A percentile compares a stretch with the other conserved stretches of the same genome.
These are phyloP conservation scores for Fabriciana adippe DNA, from an alignment of 2,888 invertebrate genomes.

Conservation along the genomic window DNA sequence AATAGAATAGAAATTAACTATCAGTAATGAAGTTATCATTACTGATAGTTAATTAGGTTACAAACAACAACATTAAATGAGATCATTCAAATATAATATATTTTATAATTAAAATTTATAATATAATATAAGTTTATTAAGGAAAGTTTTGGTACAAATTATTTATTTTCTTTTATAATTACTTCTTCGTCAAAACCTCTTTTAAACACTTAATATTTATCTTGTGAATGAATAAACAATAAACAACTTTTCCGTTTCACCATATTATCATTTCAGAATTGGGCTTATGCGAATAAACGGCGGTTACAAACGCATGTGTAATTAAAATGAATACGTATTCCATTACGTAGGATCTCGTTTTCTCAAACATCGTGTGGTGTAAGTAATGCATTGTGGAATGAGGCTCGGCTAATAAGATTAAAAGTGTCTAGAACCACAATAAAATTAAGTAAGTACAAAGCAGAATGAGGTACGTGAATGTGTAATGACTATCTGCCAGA, in stretches of 20 bases:
- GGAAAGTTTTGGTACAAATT: neutral
- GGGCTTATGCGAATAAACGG: slow-evolving; percentile 3
- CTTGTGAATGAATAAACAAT: slow-evolving; percentile 4
- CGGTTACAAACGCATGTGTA: slow-evolving; percentile 11
- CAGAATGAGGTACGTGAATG: slow-evolving; percentile 30
- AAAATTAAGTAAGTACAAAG: slow-evolving; percentile 36
- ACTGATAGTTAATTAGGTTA: too few species aligned
- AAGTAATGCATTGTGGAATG: slow-evolving; percentile 36
- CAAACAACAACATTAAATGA: too few species aligned
- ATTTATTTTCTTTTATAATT: neutral
- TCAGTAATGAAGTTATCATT: too few species aligned
- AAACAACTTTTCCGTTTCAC: slow-evolving; percentile 12
- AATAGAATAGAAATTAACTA: too few species aligned
- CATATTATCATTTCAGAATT: slow-evolving; percentile 14
- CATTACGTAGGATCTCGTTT: slow-evolving; percentile 16
- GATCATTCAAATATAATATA: too few species aligned
- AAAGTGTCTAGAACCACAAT: slow-evolving; percentile 34
- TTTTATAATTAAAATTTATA: too few species aligned
- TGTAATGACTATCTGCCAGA: slow-evolving; percentile 36
- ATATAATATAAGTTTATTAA: too few species aligned
- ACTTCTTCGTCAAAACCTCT: neutral
- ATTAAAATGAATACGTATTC: slow-evolving; percentile 21
- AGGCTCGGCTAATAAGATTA: slow-evolving; percentile 37
- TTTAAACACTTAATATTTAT: neutral
- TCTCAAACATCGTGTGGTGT: slow-evolving; percentile 35